Evolutionary conservation across 2,888 invertebrate genomes (phyloP), one percentile per base, ranked within the genome.

Genomic region (Caenorhabditis panamensis): DNA sequence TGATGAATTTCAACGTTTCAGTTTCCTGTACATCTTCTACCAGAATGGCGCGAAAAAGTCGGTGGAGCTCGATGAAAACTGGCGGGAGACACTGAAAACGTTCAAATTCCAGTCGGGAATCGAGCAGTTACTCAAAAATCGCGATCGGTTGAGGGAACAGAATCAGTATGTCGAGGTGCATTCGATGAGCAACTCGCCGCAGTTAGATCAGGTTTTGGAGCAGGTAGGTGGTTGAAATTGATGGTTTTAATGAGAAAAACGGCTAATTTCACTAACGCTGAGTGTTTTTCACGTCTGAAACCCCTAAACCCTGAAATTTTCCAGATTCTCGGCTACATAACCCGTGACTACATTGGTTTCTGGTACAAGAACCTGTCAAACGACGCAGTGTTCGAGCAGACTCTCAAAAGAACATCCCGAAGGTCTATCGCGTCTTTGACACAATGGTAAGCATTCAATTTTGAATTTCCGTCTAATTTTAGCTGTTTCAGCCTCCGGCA

Each of bases 401-500:
- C 83, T 58, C 61, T 91, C 18, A 86, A 87, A 58, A 49, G 88
- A 47, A 88, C 87, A 0, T 80, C 89, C 1, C 64, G 88, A 16
- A 37, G 89, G 66, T 84, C 89, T 0, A 78, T 91, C 6, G 79
- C 87, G 1, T 86, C 87, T 0, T 69, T 91, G 6, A 82, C 86
- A 1, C 83, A 85, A 11, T 85, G 88, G 89, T 89, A 58, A 41
- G 77, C 53, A n/a, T n/a, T n/a, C n/a, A n/a, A n/a, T n/a, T n/a
- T n/a, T n/a, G n/a, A n/a, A n/a, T n/a, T n/a, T n/a, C n/a, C n/a
- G n/a, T n/a, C n/a, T n/a, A n/a, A n/a, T n/a, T n/a, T n/a, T n/a
- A n/a, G n/a, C n/a, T n/a, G n/a, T 59, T 71, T 3, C 41, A 90
- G 91, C 59, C 72, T 91, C 61, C 83, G 84, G 24, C 84, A 95